These are phyloP conservation scores for Danio albolineatus DNA, from an alignment of 2,797 vertebrate genomes.

Conservation along the genomic window DNA sequence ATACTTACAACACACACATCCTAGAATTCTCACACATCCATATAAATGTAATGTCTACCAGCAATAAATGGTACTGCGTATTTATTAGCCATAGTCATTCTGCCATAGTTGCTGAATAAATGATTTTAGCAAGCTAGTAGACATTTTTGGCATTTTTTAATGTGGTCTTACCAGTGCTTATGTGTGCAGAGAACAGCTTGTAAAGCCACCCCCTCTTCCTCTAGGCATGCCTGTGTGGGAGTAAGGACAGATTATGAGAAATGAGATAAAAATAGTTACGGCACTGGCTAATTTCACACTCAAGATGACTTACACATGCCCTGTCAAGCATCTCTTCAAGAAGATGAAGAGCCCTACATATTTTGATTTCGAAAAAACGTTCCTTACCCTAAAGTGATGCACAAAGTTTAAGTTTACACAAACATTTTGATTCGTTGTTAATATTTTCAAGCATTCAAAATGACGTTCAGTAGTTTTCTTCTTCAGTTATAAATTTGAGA, in stretches of 20 bases:
- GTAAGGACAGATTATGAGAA: constrained; percentile 31
- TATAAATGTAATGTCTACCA: no score
- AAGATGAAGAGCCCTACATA: background rate
- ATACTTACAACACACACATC: background rate
- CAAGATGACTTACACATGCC: background rate
- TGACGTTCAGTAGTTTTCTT: no score
- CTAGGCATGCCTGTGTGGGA: constrained; percentile 81
- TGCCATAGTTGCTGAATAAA: background rate
- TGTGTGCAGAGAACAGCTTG: constrained; percentile 97
- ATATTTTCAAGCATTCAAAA: no score
- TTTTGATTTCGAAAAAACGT: background rate
- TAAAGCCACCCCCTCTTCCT: constrained; percentile 87
- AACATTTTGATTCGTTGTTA: no score
- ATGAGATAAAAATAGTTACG: background rate
- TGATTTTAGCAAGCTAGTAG: background rate
- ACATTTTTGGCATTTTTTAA: background rate
- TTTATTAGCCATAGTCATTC: background rate
- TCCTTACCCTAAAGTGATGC: no score
- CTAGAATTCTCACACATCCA: background rate
- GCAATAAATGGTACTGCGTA: background rate
- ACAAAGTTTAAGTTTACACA: no score
- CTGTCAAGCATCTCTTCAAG: background rate
- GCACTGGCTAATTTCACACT: background rate
- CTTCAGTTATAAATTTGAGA: no score
- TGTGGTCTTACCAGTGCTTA: constrained; percentile 93